Evolutionary conservation across 1,140 invertebrate species (phyloP).

Genomic region (Drosophila funebris): DNA sequence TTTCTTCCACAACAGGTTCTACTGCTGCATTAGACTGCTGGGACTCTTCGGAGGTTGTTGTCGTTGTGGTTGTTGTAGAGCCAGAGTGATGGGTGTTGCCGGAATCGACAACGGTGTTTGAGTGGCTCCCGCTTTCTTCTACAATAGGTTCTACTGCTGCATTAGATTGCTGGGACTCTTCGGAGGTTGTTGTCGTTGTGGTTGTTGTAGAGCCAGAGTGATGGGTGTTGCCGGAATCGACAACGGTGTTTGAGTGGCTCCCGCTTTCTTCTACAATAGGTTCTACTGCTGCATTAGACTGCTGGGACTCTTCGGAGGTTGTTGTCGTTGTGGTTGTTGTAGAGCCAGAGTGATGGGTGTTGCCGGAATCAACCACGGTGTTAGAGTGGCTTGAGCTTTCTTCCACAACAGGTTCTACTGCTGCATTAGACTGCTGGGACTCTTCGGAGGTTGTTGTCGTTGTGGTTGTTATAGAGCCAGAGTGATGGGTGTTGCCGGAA

Average conservation of each 20-base stretch:
- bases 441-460: conserved; percentile 2
- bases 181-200: background rate
- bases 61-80: conserved; percentile 3
- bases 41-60: background rate
- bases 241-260: background rate
- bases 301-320: background rate
- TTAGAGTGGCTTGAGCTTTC: background rate
- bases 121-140: background rate
- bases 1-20: background rate
- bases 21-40: background rate
- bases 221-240: background rate
- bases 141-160: background rate
- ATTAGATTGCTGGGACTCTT: background rate
- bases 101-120: background rate
- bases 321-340: conserved; percentile 21
- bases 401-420: background rate
- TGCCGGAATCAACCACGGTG: background rate
- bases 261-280: background rate
- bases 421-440: background rate
- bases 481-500: conserved; percentile 1
- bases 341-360: background rate
- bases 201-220: background rate
- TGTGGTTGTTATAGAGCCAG: conserved; percentile 12
- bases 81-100: background rate
- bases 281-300: background rate